Evolutionary conservation across 2,797 vertebrate genomes (phyloP).

Genomic region (Xiphophorus birchmanni): DNA sequence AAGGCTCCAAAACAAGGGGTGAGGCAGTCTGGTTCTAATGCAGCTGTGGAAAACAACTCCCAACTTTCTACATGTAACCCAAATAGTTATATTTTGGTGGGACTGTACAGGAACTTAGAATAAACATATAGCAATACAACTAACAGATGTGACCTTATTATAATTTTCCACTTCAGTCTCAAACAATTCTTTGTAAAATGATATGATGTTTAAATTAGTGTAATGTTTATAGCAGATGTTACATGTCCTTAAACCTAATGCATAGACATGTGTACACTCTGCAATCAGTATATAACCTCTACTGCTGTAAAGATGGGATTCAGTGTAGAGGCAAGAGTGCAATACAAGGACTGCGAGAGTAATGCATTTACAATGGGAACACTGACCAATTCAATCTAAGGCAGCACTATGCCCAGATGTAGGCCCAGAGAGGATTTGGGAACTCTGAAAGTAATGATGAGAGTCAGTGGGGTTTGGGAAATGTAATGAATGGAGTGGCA

Average conservation of each 20-base stretch:
- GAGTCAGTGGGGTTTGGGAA: constrained; percentile 72
- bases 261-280: constrained; percentile 26
- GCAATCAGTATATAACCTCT: constrained; percentile 33
- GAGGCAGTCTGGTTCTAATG: too few relatives aligned
- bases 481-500: constrained; percentile 71
- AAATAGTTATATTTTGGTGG: too few relatives aligned
- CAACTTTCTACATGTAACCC: too few relatives aligned
- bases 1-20: too few relatives aligned
- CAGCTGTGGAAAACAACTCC: too few relatives aligned
- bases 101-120: too few relatives aligned
- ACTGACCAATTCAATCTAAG: constrained; percentile 80
- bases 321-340: constrained; percentile 72
- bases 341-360: constrained; percentile 73
- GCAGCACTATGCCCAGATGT: constrained; percentile 59
- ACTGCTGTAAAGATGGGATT: constrained; percentile 67
- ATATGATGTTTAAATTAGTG: constrained; percentile 21
- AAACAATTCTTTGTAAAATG: constrained; percentile 14
- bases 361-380: constrained; percentile 82
- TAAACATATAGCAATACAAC: too few relatives aligned
- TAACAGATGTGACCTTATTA: too few relatives aligned
- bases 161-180: background rate
- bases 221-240: constrained; percentile 24
- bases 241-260: constrained; percentile 24
- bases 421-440: constrained; percentile 59
- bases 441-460: constrained; percentile 74